Evolutionary conservation across 2,797 vertebrate genomes (phyloP), one percentile per base, ranked within the genome.

Genomic region (Leptoclinus maculatus): DNA sequence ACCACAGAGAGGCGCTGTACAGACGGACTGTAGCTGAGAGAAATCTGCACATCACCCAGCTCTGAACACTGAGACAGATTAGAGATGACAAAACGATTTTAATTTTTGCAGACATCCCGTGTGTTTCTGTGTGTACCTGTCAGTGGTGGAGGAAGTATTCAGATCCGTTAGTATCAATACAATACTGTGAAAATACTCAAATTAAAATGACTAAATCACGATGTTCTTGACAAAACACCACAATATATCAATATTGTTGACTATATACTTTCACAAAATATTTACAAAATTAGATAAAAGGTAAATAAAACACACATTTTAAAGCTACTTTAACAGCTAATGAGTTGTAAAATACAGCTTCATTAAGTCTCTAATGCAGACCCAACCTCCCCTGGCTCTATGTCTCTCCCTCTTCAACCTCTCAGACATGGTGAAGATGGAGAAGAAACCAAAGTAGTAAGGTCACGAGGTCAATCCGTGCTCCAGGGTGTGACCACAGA

Each of bases 21-120:
- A 83, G 94, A 90, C 29, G 94, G 92, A 5, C 94, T 97, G 94
- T 97, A 98, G 94, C 96, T 95, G 66, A 99, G 95, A 67, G 97
- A 98, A 68, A 98, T 94, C 90, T 96, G 95, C 79, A 98, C 88
- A 56, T 97, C 95, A 0, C 97, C 96, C 0, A 95, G 83, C 78
- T 97, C 96, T 0, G 96, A 98, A 70, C 94, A 93, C 79, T 95
- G 91, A 21, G 0, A 7, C 19, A 34, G 45, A 68, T 7, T 5
- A 9, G 54, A 56, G 54, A 29, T 8, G 25, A 16, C 6, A 4
- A 10, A 41, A 17, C 11, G 11, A 69, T 54, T n/a, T 3, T 2
- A 2, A 81, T 62, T 34, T 14, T 27, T 32, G 45, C 14, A 8
- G 4, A 17, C 7, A 0, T 29, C 27, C 14, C 3, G 2, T 47